Conservation (phyloP, 1,140 invertebrate species). For the Zaprionus kolodkinae region DNA sequence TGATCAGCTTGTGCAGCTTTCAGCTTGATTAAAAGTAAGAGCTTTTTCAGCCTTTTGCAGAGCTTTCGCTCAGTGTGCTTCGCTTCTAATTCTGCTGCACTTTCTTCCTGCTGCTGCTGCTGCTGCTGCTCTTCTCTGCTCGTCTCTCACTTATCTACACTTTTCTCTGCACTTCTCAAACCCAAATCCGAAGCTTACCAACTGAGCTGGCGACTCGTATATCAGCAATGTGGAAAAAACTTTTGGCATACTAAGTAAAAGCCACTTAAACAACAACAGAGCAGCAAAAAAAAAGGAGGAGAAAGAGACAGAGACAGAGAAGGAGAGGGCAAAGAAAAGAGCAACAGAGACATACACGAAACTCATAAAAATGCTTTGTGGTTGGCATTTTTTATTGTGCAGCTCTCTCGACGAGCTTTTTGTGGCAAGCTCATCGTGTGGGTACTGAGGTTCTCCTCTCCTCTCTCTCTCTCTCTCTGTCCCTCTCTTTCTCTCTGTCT, state of each 20-base stretch:
- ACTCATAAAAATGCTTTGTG: constrained; percentile 79
- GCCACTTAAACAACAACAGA: constrained; percentile 55
- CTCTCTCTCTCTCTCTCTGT: no score
- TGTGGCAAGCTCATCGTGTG: constrained; percentile 29
- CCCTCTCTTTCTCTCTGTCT: neutral
- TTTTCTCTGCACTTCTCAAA: neutral
- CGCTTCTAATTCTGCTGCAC: neutral
- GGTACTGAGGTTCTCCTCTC: neutral
- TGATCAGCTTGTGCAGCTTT: neutral
- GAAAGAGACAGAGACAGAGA: neutral
- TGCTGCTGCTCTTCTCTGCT: no score
- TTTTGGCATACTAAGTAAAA: constrained; percentile 63
- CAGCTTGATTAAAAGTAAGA: neutral
- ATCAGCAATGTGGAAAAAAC: constrained; percentile 20
- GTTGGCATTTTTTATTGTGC: constrained; percentile 61
- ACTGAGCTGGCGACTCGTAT: constrained; percentile 2
- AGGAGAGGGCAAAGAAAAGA: constrained; percentile 3
- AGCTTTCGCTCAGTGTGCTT: neutral
- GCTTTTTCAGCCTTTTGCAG: neutral
- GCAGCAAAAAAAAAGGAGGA: neutral
- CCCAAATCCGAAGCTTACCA: constrained; percentile 12
- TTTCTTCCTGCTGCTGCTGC: no score
- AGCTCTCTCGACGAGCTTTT: constrained; percentile 53
- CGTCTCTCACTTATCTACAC: neutral
- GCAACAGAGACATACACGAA: constrained; percentile 47